Conservation (phyloP, 2,888 invertebrate genomes). For the Trissolcus brochymenae region DNA sequence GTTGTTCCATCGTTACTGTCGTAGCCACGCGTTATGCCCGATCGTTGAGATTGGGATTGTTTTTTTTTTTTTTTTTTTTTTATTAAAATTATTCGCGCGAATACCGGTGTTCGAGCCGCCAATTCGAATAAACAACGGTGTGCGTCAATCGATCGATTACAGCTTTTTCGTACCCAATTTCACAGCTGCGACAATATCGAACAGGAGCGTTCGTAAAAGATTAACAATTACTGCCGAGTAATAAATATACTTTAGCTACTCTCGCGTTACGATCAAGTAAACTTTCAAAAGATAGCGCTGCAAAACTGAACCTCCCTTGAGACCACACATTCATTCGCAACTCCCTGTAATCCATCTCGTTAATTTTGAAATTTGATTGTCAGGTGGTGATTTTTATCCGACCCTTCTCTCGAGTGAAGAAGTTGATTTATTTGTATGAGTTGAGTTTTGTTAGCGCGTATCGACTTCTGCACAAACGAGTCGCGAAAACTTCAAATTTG, state of each 20-base stretch:
- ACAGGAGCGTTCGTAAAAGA: slow-evolving; percentile 26
- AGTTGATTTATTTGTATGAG: too few species aligned
- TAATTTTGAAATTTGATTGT: slow-evolving; percentile 5
- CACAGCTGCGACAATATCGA: slow-evolving; percentile 36
- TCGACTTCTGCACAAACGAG: slow-evolving; percentile 10
- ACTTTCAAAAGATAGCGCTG: slow-evolving; percentile 18
- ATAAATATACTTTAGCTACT: slow-evolving; percentile 13
- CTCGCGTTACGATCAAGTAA: slow-evolving; percentile 16
- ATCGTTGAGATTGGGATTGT: neutral
- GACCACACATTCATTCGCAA: too few species aligned
- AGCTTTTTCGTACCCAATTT: slow-evolving; percentile 16
- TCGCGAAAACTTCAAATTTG: slow-evolving; percentile 9
- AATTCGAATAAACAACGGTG: slow-evolving; percentile 5
- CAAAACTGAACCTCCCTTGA: slow-evolving; percentile 13
- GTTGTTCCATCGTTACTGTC: slow-evolving; percentile 30
- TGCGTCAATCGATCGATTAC: slow-evolving; percentile 12
- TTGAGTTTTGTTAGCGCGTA: too few species aligned
- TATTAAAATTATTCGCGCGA: neutral
- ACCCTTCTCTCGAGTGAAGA: too few species aligned
- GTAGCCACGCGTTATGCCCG: slow-evolving; percentile 10
- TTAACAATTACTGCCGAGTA: slow-evolving; percentile 41
- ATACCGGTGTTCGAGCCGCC: slow-evolving; percentile 3
- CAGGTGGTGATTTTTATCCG: too few species aligned
- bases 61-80: too few species aligned
- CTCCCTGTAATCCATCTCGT: neutral